Base-by-base conservation (phyloP, 2,113 vertebrate species). In the Leucopsar rothschildi region DNA sequence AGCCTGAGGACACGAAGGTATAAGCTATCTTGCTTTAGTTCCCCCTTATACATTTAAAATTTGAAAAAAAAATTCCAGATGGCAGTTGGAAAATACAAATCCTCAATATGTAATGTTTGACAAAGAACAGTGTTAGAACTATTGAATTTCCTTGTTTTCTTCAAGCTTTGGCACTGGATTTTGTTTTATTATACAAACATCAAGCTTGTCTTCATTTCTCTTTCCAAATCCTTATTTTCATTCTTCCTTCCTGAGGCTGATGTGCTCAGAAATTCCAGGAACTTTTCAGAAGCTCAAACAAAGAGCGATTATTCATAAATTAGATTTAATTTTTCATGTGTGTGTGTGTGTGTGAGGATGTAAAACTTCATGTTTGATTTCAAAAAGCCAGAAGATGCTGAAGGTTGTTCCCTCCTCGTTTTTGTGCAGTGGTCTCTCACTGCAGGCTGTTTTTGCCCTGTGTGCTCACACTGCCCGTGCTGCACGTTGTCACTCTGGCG, bases 391-490 rank as follows among this genome's bases (percentile, higher is more conserved):
- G 64, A 12, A 76, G 57, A 24, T 35, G n/a, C 60, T 50, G 57
- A 33, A 3, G 6, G 0, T 10, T 11, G 9, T 20, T 66, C 33
- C 42, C 42, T 63, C 40, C 4, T 3, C 52, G 0, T 53, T 95
- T 56, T 29, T 37, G 22, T 66, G 42, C 17, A 6, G 0, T 31
- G 42, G 14, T 69, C 5, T 55, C 70, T 45, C 69, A 13, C n/a
- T 44, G 29, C 15, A 1, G 45, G 45, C 75, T 2, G 59, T 37
- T 45, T 22, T 11, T 64, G 65, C n/a, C 33, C 15, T 40, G 29
- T 27, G 56, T 6, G 10, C 29, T 33, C 2, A 0, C 40, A 44
- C 28, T 68, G 57, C 65, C 84, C 1, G 0, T n/a, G 69, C 29
- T 10, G 39, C 27, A 16, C 60, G 72, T 0, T 82, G 47, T 82